Evolutionary conservation across 1,140 invertebrate genomes (phyloP), one percentile per base, ranked within the genome.

Genomic region (Subanguina moxae): DNA sequence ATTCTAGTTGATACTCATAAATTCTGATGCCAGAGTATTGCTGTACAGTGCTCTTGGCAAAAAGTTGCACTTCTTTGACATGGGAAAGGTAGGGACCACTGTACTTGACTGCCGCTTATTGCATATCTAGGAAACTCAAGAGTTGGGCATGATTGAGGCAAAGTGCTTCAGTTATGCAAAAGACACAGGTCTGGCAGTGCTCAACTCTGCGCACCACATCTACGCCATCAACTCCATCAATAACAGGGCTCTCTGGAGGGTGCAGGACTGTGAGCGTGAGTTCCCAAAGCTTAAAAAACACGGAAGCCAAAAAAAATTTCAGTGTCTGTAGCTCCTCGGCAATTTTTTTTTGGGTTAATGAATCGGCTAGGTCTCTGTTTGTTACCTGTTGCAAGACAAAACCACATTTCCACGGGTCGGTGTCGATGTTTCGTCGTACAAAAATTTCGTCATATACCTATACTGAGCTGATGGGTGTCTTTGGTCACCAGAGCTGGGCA

Each of bases 161-260:
- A 72, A 42, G 45, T 42, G 38, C 25, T 72, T 72, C 57, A 52
- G 30, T 15, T 61, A 70, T 42, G 32, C 45, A 19, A 73, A 64
- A 28, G 69, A 69, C 17, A 72, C 70, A 9, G 70, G 70, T 8
- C 43, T 72, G 30, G 68, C 70, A 11, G 61, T 72, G 9, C 64
- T 72, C 28, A 71, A 64, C 32, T 63, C 62, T 42, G 57, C 70
- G 9, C 45, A 65, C 9, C 70, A 64, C 25, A 52, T 72, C 11
- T 72, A 58, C 23, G 52, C 61, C 21, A 67, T 72, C 1, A 72
- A 72, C 48, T 73, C 70, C 0, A 59, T 72, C n/a, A 48, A 38
- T 58, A 73, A 43, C 21, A 32, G 58, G 15, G 38, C 72, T 17
- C 59, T 65, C 19, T 72, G 70, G 70, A 43, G 30, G n/a, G 46